Evolutionary conservation across 2,888 invertebrate genomes (phyloP), one percentile per base, ranked within the genome.

Genomic region (Herminia tarsipennalis): DNA sequence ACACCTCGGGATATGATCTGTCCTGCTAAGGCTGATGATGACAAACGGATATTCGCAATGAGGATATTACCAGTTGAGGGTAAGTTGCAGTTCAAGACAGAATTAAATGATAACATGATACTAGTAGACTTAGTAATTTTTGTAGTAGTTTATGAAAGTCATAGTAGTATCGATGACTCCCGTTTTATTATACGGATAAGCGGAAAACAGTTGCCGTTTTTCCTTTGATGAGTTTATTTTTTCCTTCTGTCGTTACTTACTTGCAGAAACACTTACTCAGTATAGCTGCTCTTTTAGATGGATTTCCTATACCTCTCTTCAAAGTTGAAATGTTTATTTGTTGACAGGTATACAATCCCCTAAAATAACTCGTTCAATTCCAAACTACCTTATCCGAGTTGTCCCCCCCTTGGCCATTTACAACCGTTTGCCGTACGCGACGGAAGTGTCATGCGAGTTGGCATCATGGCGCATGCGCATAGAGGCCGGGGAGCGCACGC

Each of bases 371-470:
- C 86, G 93, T 1, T 78, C 93, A 0, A 93, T 95, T 32, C 96
- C 96, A 0, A 95, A 96, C 80, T 95, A 95, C 74, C 81, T 94
- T 3, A 91, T 97, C 34, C 93, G 94, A 25, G 88, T 96, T n/a
- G 78, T 95, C 32, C 95, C 96, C 0, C 95, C 96, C 0, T 85
- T 96, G 12, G 92, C 94, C 3, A 84, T 97, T 8, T 94, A 95
- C 86, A 97, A 96, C 80, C 94, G 94, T 17, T 87, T 97, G 25
- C 96, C 96, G 0, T 95, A 95, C 77, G 94, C 95, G 0, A 46
- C 63, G 1, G 59, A 66, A 27, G 52, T 70, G 40, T 12, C 45
- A 0, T 62, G 72, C 30, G 59, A 59, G 0, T 56, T 67, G 1
- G 63, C 57, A 0, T 67, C 56, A 0, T 74, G 81, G 67, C 71